phyloP scores from a whole-genome alignment of 2,888 invertebrate genomes.

The Caenorhabditis afra region DNA sequence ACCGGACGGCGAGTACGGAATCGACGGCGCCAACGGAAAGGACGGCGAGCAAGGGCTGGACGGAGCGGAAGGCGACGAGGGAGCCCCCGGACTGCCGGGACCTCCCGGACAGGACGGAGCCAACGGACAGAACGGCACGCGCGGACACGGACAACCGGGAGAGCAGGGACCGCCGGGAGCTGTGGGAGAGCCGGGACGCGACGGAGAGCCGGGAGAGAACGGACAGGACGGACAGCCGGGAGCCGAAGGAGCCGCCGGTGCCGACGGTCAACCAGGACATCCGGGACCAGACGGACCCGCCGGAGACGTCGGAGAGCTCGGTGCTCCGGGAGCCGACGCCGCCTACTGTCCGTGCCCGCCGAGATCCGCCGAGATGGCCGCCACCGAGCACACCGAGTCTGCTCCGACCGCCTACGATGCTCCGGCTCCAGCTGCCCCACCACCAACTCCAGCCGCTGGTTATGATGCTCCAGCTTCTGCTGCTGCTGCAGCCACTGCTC shows the following conservation, averaged over 20 bases:
- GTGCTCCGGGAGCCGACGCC: conserved; percentile 55
- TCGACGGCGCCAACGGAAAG: conserved; percentile 52
- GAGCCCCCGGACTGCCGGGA: conserved; percentile 57
- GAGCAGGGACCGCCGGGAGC: conserved; percentile 44
- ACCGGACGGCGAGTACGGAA: conserved; percentile 51
- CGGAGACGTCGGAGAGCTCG: conserved; percentile 45
- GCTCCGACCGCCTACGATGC: conserved; percentile 42
- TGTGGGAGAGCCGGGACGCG: conserved; percentile 48
- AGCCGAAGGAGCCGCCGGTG: conserved; percentile 47
- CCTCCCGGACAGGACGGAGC: conserved; percentile 53
- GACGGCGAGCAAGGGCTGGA: conserved; percentile 51
- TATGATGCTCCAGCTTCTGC: conserved; percentile 31
- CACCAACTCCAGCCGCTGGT: conserved; percentile 20
- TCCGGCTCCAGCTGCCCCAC: conserved; percentile 31
- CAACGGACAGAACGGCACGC: conserved; percentile 47
- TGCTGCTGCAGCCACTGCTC: conserved; percentile 27
- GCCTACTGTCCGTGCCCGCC: conserved; percentile 58
- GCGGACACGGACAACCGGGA: conserved; percentile 56
- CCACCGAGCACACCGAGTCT: conserved; percentile 17
- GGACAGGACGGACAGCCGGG: conserved; percentile 59
- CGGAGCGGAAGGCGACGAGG: conserved; percentile 49
- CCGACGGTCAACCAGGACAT: conserved; percentile 51
- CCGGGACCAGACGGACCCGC: conserved; percentile 46
- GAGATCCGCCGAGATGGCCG: conserved; percentile 53
- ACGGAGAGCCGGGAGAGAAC: conserved; percentile 54